These are phyloP conservation scores for Erebia epiphron DNA, from an alignment of 2,888 invertebrate species.

Conservation along the genomic window DNA sequence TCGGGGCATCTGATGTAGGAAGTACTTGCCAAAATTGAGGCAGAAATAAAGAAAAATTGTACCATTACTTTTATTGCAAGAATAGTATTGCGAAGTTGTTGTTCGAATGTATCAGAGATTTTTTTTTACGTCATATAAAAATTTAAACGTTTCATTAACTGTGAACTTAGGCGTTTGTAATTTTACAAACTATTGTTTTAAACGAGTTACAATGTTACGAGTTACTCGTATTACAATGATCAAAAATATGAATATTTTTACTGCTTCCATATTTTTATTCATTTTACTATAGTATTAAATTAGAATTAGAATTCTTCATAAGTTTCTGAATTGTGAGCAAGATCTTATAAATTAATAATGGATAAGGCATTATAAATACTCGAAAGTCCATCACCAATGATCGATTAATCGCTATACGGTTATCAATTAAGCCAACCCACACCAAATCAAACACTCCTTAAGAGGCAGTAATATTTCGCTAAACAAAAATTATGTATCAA, in stretches of 20 bases:
- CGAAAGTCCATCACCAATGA: neutral
- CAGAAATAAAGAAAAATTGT: neutral
- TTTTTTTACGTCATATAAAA: neutral
- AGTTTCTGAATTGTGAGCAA: no score
- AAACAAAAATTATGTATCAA: slow-evolving; percentile 40
- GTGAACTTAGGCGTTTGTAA: no score
- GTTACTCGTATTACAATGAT: no score
- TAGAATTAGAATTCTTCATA: no score
- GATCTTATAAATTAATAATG: no score
- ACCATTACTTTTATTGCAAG: neutral
- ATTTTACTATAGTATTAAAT: no score
- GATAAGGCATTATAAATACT: no score
- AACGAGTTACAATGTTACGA: no score
- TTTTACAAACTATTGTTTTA: no score
- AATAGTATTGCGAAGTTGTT: neutral
- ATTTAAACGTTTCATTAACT: neutral
- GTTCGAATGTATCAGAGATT: neutral
- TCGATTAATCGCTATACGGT: neutral
- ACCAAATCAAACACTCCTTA: slow-evolving; percentile 35
- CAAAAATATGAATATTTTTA: no score
- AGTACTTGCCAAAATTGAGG: slow-evolving; percentile 15
- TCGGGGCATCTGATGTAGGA: slow-evolving; percentile 3
- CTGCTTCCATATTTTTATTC: no score
- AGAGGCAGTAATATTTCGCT: slow-evolving; percentile 32
- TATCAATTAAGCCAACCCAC: slow-evolving; percentile 13